phyloP scores from a whole-genome alignment of 2,888 invertebrate species.

The Ormyrus nitidulus region DNA sequence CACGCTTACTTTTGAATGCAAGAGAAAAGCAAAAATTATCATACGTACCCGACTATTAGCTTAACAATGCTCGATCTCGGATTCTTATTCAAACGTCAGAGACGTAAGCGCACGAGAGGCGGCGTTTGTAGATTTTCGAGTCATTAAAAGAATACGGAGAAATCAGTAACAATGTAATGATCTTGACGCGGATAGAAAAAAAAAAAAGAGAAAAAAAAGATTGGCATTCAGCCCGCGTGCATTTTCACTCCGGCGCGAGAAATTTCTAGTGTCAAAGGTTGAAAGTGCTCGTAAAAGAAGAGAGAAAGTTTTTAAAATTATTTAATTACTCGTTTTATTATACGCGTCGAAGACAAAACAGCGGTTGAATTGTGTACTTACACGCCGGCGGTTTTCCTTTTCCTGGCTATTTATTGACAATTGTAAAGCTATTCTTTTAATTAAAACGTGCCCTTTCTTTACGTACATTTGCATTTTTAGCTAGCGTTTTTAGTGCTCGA shows the following conservation, averaged over 20 bases:
- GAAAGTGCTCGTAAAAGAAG: slow-evolving; percentile 21
- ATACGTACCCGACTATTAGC: background rate
- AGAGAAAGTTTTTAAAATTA: slow-evolving; percentile 39
- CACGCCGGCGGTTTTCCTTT: no score
- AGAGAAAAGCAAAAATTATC: no score
- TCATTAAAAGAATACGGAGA: slow-evolving; percentile 11
- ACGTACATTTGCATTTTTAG: no score
- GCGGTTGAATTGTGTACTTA: no score
- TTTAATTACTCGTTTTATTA: slow-evolving; percentile 29
- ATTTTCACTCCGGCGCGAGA: slow-evolving; percentile 25
- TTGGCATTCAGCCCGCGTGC: slow-evolving; percentile 20
- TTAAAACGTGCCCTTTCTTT: no score
- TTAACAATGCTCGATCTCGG: background rate
- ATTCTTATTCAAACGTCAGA: slow-evolving; percentile 31
- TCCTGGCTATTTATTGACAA: no score
- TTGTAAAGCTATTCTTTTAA: no score
- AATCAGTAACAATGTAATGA: slow-evolving; percentile 5
- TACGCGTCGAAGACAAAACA: background rate
- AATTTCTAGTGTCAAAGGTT: slow-evolving; percentile 44
- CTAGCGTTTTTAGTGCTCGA: no score
- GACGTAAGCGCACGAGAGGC: background rate
- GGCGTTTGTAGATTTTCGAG: slow-evolving; percentile 1
- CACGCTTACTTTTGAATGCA: no score
- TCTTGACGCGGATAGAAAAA: background rate
- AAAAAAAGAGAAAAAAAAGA: slow-evolving; percentile 21